phyloP scores from a whole-genome alignment of 2,888 invertebrate species.

The Timema podura region DNA sequence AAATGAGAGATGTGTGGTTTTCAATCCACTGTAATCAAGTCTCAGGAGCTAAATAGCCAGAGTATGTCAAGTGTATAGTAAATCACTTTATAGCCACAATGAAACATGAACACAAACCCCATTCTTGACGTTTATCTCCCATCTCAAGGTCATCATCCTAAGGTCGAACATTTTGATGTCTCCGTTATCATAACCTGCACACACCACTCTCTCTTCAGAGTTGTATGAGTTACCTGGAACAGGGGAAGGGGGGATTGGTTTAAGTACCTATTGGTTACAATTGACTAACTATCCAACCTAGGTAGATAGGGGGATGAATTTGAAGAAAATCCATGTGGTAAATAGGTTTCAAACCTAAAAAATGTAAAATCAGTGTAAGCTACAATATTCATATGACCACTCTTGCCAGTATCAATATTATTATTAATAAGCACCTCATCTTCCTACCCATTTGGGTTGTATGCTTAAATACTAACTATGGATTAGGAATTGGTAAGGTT shows the following conservation, averaged over 20 bases:
- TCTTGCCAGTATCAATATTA: no score
- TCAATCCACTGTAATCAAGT: neutral
- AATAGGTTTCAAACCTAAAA: no score
- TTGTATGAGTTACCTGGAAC: constrained; percentile 74
- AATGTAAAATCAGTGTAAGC: no score
- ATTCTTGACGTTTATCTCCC: constrained; percentile 91
- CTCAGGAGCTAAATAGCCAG: neutral
- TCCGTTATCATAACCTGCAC: constrained; percentile 94
- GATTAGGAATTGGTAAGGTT: no score
- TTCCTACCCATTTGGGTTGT: no score
- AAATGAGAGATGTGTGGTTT: neutral
- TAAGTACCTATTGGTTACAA: neutral
- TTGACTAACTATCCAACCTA: neutral
- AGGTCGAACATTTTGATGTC: constrained; percentile 93
- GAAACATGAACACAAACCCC: constrained; percentile 56
- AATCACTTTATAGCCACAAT: no score
- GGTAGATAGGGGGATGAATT: neutral
- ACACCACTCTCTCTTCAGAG: constrained; percentile 77
- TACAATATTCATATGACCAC: no score
- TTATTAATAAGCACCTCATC: no score
- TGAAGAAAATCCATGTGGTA: no score
- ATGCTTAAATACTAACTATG: no score
- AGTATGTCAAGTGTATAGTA: neutral
- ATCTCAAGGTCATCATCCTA: constrained; percentile 72
- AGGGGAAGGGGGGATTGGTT: neutral